A percentile compares a stretch with the other conserved stretches of the same genome.
Conservation (phyloP, 2,888 invertebrate genomes). For the Allygus modestus region DNA sequence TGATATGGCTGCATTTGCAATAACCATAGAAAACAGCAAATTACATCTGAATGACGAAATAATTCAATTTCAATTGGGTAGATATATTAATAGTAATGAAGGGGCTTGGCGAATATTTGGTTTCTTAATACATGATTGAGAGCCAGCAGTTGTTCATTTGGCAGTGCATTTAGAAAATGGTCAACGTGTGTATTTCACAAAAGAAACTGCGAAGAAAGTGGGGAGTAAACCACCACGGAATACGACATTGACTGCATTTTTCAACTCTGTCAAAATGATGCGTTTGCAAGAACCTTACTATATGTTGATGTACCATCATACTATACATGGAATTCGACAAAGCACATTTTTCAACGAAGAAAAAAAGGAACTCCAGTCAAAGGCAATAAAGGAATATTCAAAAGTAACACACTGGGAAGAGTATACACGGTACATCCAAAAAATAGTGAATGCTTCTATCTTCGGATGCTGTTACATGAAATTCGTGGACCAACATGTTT, state of each 20-base stretch:
- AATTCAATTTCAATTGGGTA: conserved; percentile 66
- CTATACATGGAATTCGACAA: conserved; percentile 67
- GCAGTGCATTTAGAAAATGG: conserved; percentile 68
- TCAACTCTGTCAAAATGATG: conserved; percentile 65
- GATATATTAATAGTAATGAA: conserved; percentile 67
- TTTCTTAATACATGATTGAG: conserved; percentile 51
- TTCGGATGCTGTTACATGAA: conserved; percentile 68
- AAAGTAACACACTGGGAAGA: conserved; percentile 65
- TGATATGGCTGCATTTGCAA: conserved; percentile 64
- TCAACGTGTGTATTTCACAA: conserved; percentile 69
- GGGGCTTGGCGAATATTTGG: conserved; percentile 67
- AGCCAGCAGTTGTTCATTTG: conserved; percentile 35
- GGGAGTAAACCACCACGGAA: conserved; percentile 40
- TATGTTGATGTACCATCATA: conserved; percentile 67
- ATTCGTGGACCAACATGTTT: conserved; percentile 71
- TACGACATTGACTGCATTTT: conserved; percentile 69
- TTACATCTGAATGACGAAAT: conserved; percentile 67
- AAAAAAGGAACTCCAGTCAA: conserved; percentile 60
- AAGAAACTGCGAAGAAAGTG: conserved; percentile 63
- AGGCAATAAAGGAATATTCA: conserved; percentile 67
- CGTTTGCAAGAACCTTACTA: conserved; percentile 66
- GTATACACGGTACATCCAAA: conserved; percentile 67
- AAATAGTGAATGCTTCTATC: conserved; percentile 68
- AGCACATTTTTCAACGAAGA: conserved; percentile 63
- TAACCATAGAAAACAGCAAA: neutral